Conservation (phyloP, 2,113 vertebrate genomes). For the Rostratula benghalensis region DNA sequence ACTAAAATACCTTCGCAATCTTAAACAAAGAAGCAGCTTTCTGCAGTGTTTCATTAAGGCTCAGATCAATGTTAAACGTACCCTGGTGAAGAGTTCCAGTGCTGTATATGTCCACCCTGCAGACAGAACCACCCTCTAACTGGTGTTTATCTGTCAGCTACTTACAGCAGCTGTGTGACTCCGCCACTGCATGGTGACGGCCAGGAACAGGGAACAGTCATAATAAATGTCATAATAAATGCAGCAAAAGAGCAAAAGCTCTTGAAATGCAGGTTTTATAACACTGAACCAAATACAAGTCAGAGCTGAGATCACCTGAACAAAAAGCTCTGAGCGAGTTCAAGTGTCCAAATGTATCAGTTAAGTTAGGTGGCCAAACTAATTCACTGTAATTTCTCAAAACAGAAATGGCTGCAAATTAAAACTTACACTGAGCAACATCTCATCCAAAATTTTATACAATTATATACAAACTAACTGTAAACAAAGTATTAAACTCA, state of each 20-base stretch:
- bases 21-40: background rate
- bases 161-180: rapidly evolving
- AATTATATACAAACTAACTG: background rate
- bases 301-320: background rate
- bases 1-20: background rate
- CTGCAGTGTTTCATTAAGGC: background rate
- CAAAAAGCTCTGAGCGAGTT: background rate
- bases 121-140: background rate
- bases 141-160: background rate
- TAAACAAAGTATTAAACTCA: background rate
- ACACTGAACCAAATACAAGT: background rate
- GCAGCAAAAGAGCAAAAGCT: background rate
- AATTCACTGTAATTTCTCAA: background rate
- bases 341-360: background rate
- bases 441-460: background rate
- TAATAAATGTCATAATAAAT: background rate
- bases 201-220: background rate
- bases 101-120: background rate
- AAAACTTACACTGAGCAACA: background rate
- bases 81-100: background rate
- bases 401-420: background rate
- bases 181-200: rapidly evolving
- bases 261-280: background rate
- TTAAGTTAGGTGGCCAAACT: background rate
- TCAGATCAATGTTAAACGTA: background rate